Evolutionary conservation across 2,888 invertebrate species (phyloP).

Genomic region (Polydrusus tereticollis): DNA sequence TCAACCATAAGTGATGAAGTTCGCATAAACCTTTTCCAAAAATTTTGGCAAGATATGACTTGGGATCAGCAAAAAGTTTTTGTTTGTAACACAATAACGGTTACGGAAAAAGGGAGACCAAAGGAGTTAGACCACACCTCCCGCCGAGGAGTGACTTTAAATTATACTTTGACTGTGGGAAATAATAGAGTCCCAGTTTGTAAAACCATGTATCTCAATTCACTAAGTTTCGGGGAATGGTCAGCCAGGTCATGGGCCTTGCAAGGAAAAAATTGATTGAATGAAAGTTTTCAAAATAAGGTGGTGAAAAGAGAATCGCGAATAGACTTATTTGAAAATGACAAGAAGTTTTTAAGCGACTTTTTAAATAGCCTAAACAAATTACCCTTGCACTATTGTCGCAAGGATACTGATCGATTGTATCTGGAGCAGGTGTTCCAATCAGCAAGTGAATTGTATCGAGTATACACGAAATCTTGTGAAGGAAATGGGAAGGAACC

Average conservation of each 20-base stretch:
- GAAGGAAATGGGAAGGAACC: constrained; percentile 13
- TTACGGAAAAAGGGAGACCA: neutral
- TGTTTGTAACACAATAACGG: constrained; percentile 28
- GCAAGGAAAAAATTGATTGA: neutral
- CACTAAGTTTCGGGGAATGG: neutral
- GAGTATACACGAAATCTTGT: constrained; percentile 21
- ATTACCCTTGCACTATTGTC: constrained; percentile 8
- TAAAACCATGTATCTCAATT: neutral
- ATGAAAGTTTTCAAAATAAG: neutral
- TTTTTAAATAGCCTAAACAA: constrained; percentile 17
- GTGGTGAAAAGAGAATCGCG: neutral
- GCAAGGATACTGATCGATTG: constrained; percentile 13
- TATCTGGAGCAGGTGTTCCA: constrained; percentile 31
- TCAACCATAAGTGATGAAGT: constrained; percentile 9
- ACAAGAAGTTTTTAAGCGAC: neutral
- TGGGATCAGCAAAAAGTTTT: constrained; percentile 44
- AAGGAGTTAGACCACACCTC: neutral
- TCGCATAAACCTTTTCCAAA: constrained; percentile 20
- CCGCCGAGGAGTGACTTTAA: neutral
- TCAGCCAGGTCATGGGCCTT: neutral
- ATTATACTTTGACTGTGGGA: neutral
- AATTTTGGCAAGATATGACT: constrained; percentile 31
- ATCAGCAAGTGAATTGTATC: constrained; percentile 21
- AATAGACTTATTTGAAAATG: neutral
- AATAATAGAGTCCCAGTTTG: neutral